These are phyloP conservation scores for Nicator chloris DNA, from an alignment of 2,113 vertebrate species.

Conservation along the genomic window DNA sequence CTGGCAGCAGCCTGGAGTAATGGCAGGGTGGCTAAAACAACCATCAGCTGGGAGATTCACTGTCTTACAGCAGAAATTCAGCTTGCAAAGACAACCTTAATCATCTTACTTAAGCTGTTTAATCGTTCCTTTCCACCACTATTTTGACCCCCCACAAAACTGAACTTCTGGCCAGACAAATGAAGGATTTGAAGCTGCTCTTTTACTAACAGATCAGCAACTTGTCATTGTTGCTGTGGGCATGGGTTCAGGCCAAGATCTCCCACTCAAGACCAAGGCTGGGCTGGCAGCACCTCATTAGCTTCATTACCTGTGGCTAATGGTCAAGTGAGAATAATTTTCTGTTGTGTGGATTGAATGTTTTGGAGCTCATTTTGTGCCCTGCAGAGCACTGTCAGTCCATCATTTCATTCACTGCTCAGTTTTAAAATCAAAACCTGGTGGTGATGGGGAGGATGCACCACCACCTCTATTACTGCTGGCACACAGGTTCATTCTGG, in stretches of 20 bases:
- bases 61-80: not conserved
- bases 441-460: not conserved
- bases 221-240: not conserved
- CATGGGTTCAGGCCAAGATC: not conserved
- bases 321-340: constrained; percentile 52
- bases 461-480: not conserved
- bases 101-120: not conserved
- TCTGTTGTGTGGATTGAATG: constrained; percentile 15
- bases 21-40: not conserved
- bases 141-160: not conserved
- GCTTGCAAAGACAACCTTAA: not conserved
- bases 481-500: not conserved
- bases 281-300: constrained; percentile 6
- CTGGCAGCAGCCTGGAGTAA: not conserved
- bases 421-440: not conserved
- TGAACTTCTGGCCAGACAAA: not conserved
- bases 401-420: not conserved
- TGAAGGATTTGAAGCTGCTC: not conserved
- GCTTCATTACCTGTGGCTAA: constrained; percentile 27
- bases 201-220: not conserved
- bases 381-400: not conserved
- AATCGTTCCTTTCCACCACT: not conserved
- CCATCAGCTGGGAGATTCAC: not conserved
- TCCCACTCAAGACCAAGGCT: not conserved
- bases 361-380: constrained; percentile 28